Conservation (phyloP, 2,113 vertebrate species). For the Cyprinus carpio region DNA sequence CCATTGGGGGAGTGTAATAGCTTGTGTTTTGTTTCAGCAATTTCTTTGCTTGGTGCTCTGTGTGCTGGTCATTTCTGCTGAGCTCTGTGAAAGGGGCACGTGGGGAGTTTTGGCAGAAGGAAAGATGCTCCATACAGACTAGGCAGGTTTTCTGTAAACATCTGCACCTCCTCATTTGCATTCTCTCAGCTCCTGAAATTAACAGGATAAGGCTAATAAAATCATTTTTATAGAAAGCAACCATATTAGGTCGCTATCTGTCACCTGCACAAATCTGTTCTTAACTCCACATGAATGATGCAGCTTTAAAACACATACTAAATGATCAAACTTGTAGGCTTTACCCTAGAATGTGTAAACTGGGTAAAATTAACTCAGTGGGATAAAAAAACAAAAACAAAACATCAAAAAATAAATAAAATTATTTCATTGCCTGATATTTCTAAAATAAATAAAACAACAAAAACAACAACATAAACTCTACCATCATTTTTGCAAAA, state of each 20-base stretch:
- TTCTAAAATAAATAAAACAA: background rate
- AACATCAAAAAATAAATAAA: background rate
- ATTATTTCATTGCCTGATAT: background rate
- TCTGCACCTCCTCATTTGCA: slow-evolving; percentile 73
- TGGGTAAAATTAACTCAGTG: background rate
- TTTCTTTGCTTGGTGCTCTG: background rate
- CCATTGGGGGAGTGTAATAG: background rate
- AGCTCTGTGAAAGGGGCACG: slow-evolving; percentile 52
- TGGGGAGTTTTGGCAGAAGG: slow-evolving; percentile 66
- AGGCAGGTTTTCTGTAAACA: slow-evolving; percentile 70
- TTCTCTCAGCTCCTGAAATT: slow-evolving; percentile 83
- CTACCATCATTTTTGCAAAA: too few species aligned
- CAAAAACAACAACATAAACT: too few species aligned
- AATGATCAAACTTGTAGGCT: background rate
- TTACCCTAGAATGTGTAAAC: background rate
- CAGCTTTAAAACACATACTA: background rate
- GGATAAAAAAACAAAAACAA: background rate
- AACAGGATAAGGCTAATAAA: slow-evolving; percentile 88
- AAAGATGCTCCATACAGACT: slow-evolving; percentile 74
- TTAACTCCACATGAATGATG: slow-evolving; percentile 42
- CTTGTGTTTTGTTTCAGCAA: background rate
- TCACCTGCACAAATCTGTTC: slow-evolving; percentile 78
- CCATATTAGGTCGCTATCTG: slow-evolving; percentile 87
- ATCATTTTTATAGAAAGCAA: slow-evolving; percentile 81
- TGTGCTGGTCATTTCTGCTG: slow-evolving; percentile 53